Percentiles rank a stretch among this genome's conserved stretches.
These are phyloP conservation scores for Merluccius polli DNA, from an alignment of 2,797 vertebrate species.

Conservation along the genomic window DNA sequence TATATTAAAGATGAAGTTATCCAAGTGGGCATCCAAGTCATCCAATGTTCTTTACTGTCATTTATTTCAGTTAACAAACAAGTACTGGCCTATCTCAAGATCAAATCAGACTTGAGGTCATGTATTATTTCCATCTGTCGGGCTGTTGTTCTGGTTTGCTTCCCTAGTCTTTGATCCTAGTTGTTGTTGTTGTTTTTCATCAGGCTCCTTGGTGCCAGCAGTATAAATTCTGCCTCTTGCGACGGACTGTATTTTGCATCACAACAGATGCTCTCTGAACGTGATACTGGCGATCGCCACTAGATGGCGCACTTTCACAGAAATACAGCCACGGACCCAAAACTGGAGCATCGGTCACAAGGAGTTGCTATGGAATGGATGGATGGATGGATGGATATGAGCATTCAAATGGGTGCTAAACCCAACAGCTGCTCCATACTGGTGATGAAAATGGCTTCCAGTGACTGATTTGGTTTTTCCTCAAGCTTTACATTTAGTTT, in stretches of 20 bases:
- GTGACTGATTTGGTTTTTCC: not conserved
- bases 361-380: not conserved
- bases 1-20: not conserved
- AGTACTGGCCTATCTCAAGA: not conserved
- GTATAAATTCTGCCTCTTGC: not conserved
- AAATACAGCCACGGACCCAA: conserved; percentile 11
- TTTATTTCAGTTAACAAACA: not conserved
- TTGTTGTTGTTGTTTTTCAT: not conserved
- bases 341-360: not conserved
- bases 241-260: too few species aligned
- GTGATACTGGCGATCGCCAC: conserved; percentile 24
- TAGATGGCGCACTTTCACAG: conserved; percentile 44
- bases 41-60: not conserved
- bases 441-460: not conserved
- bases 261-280: not conserved
- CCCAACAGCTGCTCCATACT: not conserved
- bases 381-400: not conserved
- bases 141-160: not conserved
- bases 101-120: not conserved
- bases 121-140: not conserved
- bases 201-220: not conserved
- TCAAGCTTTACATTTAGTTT: not conserved
- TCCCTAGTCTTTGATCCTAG: not conserved
- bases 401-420: not conserved
- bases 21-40: not conserved